Evolutionary conservation across 2,888 invertebrate genomes (phyloP), one percentile per base, ranked within the genome.

Genomic region (Myopa tessellatipennis): DNA sequence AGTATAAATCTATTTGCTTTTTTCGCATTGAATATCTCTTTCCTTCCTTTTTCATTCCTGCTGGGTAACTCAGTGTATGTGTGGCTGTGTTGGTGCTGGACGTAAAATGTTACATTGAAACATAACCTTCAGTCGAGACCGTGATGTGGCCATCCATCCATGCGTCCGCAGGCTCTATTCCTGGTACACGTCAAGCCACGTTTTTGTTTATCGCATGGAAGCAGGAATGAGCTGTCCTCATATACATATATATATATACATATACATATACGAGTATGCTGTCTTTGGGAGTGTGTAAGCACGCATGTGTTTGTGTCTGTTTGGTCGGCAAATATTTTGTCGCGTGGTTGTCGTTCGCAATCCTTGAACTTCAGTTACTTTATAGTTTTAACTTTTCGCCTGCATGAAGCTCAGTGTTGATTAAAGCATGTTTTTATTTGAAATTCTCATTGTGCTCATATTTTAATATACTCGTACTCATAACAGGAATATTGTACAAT

Each of bases 281-380:
- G n/a, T n/a, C n/a, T n/a, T n/a, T n/a, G n/a, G n/a, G n/a, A n/a
- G n/a, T n/a, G n/a, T n/a, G n/a, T n/a, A n/a, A 18, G n/a, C 18
- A 58, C 18, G 58, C 18, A 12, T 58, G 61, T 26, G 10, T n/a
- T 14, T 65, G 83, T 81, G 80, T 82, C 82, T 82, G 83, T 81
- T 82, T 84, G 81, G 82, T 81, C 81, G 80, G 79, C 80, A 63
- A 77, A 81, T 82, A 80, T 84, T 83, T 85, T 83, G 84, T 81
- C 83, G 83, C 80, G 80, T 14, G 65, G 38, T 65, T 10, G 36
- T 34, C 26, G 16, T 34, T 65, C 38, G 65, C 7, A 34, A 65
- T 38, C 65, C 65, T 65, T 65, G 65, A 65, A 65, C 65, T 65
- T 65, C 40, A 65, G 36, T 36, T 34, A 65, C 65, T 65, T 65